Conservation (phyloP, 2,888 invertebrate genomes). For the Phasia obesa region DNA sequence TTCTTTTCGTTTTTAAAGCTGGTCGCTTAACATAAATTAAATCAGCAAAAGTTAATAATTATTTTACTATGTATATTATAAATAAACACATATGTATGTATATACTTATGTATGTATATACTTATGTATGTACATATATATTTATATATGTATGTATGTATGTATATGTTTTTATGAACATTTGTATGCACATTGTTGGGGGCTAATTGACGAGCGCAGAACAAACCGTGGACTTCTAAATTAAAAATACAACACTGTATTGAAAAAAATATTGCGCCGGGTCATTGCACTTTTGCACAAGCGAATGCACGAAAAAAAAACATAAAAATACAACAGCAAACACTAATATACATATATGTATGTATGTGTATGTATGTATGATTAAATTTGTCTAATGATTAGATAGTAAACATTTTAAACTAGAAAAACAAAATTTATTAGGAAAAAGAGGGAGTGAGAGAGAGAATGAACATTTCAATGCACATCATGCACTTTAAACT, state of each 20-base stretch:
- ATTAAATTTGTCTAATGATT: constrained; percentile 65
- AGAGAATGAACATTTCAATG: not conserved
- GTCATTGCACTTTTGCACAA: constrained; percentile 71
- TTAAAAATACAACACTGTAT: constrained; percentile 58
- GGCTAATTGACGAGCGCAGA: constrained; percentile 36
- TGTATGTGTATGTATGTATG: too few species aligned
- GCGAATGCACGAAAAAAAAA: constrained; percentile 50
- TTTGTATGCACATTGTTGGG: too few species aligned
- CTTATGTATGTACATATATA: too few species aligned
- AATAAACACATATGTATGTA: too few species aligned
- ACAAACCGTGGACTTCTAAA: constrained; percentile 11
- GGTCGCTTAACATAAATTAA: too few species aligned
- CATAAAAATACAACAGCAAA: constrained; percentile 23
- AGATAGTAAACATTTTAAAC: constrained; percentile 60
- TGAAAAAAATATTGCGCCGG: constrained; percentile 62
- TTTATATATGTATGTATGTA: too few species aligned
- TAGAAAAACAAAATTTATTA: constrained; percentile 27
- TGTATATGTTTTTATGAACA: too few species aligned
- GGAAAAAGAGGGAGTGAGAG: constrained; percentile 3
- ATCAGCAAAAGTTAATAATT: too few species aligned
- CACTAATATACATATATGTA: too few species aligned
- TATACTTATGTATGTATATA: too few species aligned
- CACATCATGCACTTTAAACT: constrained; percentile 15
- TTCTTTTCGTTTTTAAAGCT: too few species aligned
- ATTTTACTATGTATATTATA: too few species aligned